Percentiles rank a stretch among this genome's conserved stretches.
Evolutionary conservation across 2,888 invertebrate genomes (phyloP).

Genomic region (Auanema freiburgensis): DNA sequence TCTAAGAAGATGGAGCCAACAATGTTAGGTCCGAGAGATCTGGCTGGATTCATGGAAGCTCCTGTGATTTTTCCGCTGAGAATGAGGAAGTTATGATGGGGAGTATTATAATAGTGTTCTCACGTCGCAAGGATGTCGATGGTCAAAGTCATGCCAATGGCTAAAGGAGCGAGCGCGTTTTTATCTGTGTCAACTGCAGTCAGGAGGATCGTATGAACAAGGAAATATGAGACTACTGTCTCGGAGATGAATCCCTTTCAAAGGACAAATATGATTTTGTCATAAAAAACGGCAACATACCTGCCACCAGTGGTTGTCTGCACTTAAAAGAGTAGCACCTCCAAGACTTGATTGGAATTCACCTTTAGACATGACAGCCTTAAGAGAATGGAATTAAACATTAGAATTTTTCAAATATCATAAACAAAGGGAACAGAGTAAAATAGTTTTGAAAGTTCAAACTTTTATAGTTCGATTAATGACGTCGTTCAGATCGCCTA

Average conservation of each 20-base stretch:
- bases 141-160: constrained; percentile 65
- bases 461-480: constrained; percentile 2
- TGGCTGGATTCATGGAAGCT: constrained; percentile 67
- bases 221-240: constrained; percentile 59
- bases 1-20: constrained; percentile 35
- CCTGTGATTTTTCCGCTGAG: constrained; percentile 64
- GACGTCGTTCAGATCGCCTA: no score
- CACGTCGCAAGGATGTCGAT: constrained; percentile 65
- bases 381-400: not conserved
- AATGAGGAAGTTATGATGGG: not conserved
- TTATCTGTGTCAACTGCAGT: constrained; percentile 63
- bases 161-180: constrained; percentile 64
- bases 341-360: constrained; percentile 25
- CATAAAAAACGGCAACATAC: not conserved
- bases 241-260: constrained; percentile 55
- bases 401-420: no score
- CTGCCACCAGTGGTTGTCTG: constrained; percentile 35
- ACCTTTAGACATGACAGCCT: constrained; percentile 31
- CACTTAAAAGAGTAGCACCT: constrained; percentile 40
- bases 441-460: not conserved
- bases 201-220: constrained; percentile 65
- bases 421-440: no score
- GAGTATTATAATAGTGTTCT: constrained; percentile 9
- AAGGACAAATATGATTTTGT: not conserved
- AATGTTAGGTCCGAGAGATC: constrained; percentile 66